phyloP scores from a whole-genome alignment of 2,797 vertebrate genomes.

The Schizothorax lantsangensis region DNA sequence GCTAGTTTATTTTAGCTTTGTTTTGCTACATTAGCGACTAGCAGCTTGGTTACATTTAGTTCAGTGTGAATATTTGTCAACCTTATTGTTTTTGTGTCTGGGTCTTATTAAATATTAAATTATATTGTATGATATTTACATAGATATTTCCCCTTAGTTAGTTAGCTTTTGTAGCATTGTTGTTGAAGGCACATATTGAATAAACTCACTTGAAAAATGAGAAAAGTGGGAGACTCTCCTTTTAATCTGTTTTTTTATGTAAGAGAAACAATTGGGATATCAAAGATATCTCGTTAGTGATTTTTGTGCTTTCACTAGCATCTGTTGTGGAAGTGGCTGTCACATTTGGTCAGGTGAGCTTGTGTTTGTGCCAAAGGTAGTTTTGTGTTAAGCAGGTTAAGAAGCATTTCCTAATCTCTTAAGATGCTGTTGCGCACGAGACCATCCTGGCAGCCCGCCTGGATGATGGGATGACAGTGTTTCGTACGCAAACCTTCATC shows the following conservation, averaged over 20 bases:
- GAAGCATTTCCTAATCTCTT: constrained; percentile 68
- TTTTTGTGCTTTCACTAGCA: not conserved
- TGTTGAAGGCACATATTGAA: not conserved
- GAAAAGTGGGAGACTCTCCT: not conserved
- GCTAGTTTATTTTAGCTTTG: not conserved
- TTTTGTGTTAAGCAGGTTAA: constrained; percentile 75
- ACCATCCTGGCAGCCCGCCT: constrained; percentile 66
- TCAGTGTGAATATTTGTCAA: not conserved
- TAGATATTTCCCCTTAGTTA: not conserved
- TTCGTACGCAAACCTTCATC: constrained; percentile 37
- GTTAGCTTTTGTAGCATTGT: not conserved
- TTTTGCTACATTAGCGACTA: not conserved
- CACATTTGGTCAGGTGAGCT: constrained; percentile 43
- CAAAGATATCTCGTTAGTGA: not conserved
- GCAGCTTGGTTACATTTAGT: not conserved
- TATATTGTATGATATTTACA: not conserved
- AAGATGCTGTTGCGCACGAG: constrained; percentile 69
- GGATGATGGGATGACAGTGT: constrained; percentile 64
- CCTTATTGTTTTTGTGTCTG: not conserved
- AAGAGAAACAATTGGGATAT: not conserved
- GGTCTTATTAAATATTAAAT: not conserved
- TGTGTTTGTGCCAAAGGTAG: constrained; percentile 13
- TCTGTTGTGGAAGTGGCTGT: constrained; percentile 10
- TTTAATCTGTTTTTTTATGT: not conserved
- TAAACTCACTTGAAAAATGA: not conserved